phyloP scores from a whole-genome alignment of 2,113 vertebrate genomes.

The Pedionomus torquatus region DNA sequence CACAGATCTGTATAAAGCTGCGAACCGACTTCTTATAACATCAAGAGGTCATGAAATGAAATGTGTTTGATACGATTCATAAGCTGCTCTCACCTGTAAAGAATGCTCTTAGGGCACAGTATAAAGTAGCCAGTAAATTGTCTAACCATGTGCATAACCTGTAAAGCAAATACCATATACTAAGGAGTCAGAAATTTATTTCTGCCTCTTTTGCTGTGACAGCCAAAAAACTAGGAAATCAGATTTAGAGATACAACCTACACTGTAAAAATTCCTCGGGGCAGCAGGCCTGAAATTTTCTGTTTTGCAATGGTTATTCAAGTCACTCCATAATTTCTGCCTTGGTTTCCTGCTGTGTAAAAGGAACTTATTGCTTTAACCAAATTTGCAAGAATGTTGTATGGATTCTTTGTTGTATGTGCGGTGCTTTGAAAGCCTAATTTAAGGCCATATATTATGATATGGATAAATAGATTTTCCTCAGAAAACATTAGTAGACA shows the following conservation, averaged over 20 bases:
- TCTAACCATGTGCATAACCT: neutral
- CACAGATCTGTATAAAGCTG: neutral
- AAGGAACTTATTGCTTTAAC: neutral
- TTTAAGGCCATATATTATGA: neutral
- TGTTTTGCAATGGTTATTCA: neutral
- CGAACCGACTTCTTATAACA: neutral
- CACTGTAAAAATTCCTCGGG: neutral
- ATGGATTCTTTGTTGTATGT: neutral
- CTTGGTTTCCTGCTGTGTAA: neutral
- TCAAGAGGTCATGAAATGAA: neutral
- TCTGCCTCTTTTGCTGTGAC: neutral
- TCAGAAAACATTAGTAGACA: neutral
- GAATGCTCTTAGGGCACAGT: neutral
- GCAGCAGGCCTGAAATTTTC: neutral
- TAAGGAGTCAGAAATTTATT: neutral
- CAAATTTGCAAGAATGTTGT: neutral
- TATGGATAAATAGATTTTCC: neutral
- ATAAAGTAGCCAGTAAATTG: neutral
- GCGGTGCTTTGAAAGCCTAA: neutral
- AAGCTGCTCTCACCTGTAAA: neutral
- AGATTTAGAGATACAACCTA: neutral
- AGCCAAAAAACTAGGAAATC: neutral
- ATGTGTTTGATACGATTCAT: neutral
- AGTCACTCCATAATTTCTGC: neutral
- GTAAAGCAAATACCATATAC: neutral